Evolutionary conservation across 2,113 vertebrate species (phyloP), one percentile per base, ranked within the genome.

Genomic region (Engraulis encrasicolus): DNA sequence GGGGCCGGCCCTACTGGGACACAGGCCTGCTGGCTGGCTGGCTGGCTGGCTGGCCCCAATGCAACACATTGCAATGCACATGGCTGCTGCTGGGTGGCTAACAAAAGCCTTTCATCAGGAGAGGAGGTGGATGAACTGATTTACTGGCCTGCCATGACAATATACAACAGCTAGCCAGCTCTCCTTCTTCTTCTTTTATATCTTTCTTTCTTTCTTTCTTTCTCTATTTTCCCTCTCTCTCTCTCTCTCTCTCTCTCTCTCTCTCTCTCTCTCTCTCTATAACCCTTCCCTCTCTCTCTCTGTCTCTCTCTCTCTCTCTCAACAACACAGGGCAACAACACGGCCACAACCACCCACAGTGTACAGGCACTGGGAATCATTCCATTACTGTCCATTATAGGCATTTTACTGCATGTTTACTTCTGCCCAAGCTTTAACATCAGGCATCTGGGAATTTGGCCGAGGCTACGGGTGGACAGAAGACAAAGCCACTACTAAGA

Each of bases 21-120:
- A n/a, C n/a, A n/a, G n/a, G n/a, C 23, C 82, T 50, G 66, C 14
- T 77, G 85, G 71, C 78, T 81, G 15, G 40, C 78, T 81, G 79
- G 66, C 66, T 31, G 85, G 71, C 78, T 81, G 15, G 40, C 78
- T 81, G 79, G 66, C 66, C 66, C n/a, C n/a, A n/a, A n/a, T n/a
- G n/a, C 66, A 74, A 34, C 66, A 36, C 27, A 5, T 15, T 74
- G n/a, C n/a, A n/a, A n/a, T n/a, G n/a, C n/a, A n/a, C n/a, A n/a
- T n/a, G n/a, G n/a, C n/a, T n/a, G 27, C 27, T 12, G 27, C 27
- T 34, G 31, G 31, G 66, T 74, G 66, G 66, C 34, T 34, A 74
- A 74, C 66, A 74, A 74, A 74, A 74, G 66, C 66, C 66, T 74
- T 74, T 74, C 66, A 74, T 31, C n/a, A n/a, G n/a, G n/a, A n/a